Base-by-base conservation (phyloP, 2,797 vertebrate genomes). In the Sphaeramia orbicularis region DNA sequence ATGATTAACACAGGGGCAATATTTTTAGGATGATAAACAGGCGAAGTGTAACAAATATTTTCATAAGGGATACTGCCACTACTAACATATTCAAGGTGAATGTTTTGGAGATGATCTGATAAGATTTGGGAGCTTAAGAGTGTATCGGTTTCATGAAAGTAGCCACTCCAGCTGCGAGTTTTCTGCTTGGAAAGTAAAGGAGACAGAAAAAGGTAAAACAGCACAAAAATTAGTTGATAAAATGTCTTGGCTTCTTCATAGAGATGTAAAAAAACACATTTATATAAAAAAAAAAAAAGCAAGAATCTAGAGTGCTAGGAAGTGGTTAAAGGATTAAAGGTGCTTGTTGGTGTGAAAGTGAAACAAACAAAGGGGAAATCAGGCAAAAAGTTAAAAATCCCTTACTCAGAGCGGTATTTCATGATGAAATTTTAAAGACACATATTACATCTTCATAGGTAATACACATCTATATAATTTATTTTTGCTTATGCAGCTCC, bases 1-100 rank as follows among this genome's bases (percentile, higher is more conserved):
- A 94, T 91, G 91, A 90, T 95, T 91, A 89, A 86, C 94, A 95
- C 88, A 90, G 88, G 89, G 90, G 90, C 93, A 93, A 95, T 95
- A 95, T 96, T 96, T 96, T 96, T 91, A 92, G 94, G 93, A 94
- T 90, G 92, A 94, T 93, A 94, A 95, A 95, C 91, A 93, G 90
- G 93, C 71, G 77, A 93, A 92, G 90, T 88, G 87, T 67, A 67
- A 87, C 74, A 86, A 80, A 92, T 93, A 87, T 92, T 92, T 92
- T 81, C 71, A 15, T 76, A 91, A 85, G 77, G 15, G 57, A 62
- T 32, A 49, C 70, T 75, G 85, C 84, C 79, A 90, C 79, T 38
- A 15, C 42, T 87, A 85, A 88, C 78, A 80, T 44, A 75, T 74
- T 63, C 78, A 61, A 68, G 64, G 54, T 51, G 27, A 78, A 86